Conservation (phyloP, 2,888 invertebrate genomes). For the Buathra laborator region DNA sequence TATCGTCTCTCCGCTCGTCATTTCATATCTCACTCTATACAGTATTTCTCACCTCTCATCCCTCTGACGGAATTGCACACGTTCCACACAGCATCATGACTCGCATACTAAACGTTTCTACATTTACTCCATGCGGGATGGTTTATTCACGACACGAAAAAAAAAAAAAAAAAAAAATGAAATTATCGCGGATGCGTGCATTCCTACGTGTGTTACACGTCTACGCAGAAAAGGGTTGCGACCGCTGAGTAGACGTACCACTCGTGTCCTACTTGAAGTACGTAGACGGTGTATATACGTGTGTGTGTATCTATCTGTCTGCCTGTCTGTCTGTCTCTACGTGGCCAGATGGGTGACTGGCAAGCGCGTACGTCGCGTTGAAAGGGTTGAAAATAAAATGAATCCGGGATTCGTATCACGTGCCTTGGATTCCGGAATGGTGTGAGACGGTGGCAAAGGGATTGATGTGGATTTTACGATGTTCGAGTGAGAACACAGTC, state of each 20-base stretch:
- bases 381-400: constrained; percentile 81
- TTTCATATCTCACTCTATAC: background rate
- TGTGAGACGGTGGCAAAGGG: constrained; percentile 68
- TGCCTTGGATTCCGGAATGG: constrained; percentile 72
- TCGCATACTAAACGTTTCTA: constrained; percentile 68
- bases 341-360: constrained; percentile 22
- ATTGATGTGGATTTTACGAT: constrained; percentile 74
- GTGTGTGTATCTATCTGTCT: constrained; percentile 14
- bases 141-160: constrained; percentile 76
- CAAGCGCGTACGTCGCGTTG: constrained; percentile 64
- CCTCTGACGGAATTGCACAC: constrained; percentile 60
- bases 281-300: background rate
- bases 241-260: constrained; percentile 56
- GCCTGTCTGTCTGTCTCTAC: constrained; percentile 12
- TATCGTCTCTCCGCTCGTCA: background rate
- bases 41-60: constrained; percentile 3
- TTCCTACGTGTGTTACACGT: constrained; percentile 41
- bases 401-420: constrained; percentile 80
- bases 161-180: constrained; percentile 76
- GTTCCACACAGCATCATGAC: constrained; percentile 59
- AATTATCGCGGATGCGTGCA: constrained; percentile 72
- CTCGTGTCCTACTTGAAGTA: background rate
- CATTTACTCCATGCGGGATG: constrained; percentile 68
- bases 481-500: constrained; percentile 64
- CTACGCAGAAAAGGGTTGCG: constrained; percentile 48